Conservation (phyloP, 92 coral and sea anemone genomes). For the Parazoanthus atlanticus region DNA sequence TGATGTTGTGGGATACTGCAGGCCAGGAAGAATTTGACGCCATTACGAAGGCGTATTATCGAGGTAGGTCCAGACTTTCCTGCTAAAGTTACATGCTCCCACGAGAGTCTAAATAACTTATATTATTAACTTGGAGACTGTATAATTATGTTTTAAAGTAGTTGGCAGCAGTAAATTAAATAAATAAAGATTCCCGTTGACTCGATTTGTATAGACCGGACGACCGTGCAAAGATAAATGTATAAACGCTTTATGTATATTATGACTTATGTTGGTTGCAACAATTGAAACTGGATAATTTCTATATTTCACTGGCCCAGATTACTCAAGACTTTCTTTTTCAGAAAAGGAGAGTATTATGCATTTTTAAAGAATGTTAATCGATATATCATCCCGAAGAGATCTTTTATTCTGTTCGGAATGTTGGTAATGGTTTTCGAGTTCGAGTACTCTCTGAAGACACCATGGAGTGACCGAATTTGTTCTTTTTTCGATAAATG, state of each 20-base stretch:
- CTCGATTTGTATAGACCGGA: not conserved
- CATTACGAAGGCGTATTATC: constrained; percentile 94
- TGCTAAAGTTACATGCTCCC: not conserved
- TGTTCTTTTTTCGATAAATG: too few relatives aligned
- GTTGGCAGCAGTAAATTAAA: not conserved
- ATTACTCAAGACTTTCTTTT: not conserved
- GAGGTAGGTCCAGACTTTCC: constrained; percentile 65
- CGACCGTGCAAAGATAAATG: too few relatives aligned
- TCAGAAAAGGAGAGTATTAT: not conserved
- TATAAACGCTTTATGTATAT: too few relatives aligned
- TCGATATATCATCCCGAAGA: not conserved
- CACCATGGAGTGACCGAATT: not conserved
- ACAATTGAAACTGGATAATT: too few relatives aligned
- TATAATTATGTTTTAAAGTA: not conserved
- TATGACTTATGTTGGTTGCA: too few relatives aligned
- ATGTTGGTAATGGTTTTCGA: not conserved
- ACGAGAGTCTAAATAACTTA: too few relatives aligned
- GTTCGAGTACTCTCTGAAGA: not conserved
- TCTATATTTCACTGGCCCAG: too few relatives aligned
- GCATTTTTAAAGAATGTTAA: not conserved
- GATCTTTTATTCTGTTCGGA: not conserved
- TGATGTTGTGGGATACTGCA: constrained; percentile 99
- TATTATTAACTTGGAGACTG: not conserved
- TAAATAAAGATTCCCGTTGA: not conserved
- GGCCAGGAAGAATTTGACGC: constrained; percentile 99